phyloP scores from a whole-genome alignment of 2,797 vertebrate genomes.

The Margarornis squamiger region DNA sequence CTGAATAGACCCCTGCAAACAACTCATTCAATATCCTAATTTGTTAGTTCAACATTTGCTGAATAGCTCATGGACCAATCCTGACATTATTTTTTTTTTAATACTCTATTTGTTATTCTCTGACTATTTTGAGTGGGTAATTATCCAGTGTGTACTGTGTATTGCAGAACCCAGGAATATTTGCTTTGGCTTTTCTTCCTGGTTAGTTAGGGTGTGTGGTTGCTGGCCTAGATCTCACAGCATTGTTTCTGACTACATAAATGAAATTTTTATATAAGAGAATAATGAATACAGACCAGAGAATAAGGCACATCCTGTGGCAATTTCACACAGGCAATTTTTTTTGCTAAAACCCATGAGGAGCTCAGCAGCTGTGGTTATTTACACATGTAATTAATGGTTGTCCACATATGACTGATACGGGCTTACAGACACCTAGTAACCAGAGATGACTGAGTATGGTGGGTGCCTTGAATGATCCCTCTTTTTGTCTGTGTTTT shows the following conservation, averaged over 20 bases:
- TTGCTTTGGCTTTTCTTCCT: slow-evolving; percentile 58
- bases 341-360: not conserved
- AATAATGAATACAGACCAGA: slow-evolving; percentile 52
- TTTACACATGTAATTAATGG: slow-evolving; percentile 9
- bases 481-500: not conserved
- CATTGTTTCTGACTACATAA: slow-evolving; percentile 61
- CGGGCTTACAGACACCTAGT: not conserved
- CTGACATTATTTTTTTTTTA: not conserved
- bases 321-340: slow-evolving; percentile 41
- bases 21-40: not conserved
- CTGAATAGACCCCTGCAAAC: accelerated
- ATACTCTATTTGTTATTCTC: not conserved
- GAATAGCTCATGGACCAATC: not conserved
- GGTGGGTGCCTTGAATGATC: not conserved
- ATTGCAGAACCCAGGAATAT: slow-evolving; percentile 39
- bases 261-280: slow-evolving; percentile 35
- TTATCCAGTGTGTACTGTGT: not conserved
- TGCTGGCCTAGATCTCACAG: slow-evolving; percentile 31
- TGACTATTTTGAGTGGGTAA: not conserved
- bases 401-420: not conserved
- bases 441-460: not conserved
- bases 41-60: not conserved
- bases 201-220: slow-evolving; percentile 14
- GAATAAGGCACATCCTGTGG: slow-evolving; percentile 55
- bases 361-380: not conserved